A percentile compares a stretch with the other conserved stretches of the same genome.
Conservation (phyloP, 2,797 vertebrate species). For the Cheirogaleus major region DNA sequence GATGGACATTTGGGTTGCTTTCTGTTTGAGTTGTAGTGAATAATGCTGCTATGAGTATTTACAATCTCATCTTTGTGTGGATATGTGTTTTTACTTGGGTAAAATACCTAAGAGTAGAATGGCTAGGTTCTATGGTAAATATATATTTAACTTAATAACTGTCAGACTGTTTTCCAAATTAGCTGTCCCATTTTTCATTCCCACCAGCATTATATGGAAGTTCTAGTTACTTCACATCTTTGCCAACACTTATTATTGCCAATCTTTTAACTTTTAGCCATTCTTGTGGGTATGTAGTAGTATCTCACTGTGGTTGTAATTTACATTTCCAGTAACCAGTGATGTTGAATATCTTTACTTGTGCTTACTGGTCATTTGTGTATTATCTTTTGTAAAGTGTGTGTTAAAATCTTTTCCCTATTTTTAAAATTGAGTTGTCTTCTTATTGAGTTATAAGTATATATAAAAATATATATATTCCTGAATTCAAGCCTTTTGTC, state of each 20-base stretch:
- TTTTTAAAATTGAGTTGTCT: background rate
- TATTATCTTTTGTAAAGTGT: background rate
- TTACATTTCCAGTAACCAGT: background rate
- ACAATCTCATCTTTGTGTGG: background rate
- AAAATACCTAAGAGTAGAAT: background rate
- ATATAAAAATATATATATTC: background rate
- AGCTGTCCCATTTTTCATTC: background rate
- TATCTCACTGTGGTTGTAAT: background rate
- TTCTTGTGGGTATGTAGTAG: background rate
- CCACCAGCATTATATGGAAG: background rate
- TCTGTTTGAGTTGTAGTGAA: background rate
- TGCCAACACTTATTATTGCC: background rate
- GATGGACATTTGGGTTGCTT: background rate
- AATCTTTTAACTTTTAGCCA: background rate
- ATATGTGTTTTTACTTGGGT: background rate
- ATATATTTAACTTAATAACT: background rate
- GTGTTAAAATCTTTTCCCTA: background rate
- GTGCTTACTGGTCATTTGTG: background rate
- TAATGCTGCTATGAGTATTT: background rate
- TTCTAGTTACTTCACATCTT: background rate
- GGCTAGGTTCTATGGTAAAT: background rate
- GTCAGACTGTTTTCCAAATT: background rate
- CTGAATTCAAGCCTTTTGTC: background rate
- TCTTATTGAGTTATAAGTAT: background rate
- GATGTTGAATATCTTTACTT: background rate